phyloP scores from a whole-genome alignment of 2,797 vertebrate genomes.

The Miichthys miiuy region DNA sequence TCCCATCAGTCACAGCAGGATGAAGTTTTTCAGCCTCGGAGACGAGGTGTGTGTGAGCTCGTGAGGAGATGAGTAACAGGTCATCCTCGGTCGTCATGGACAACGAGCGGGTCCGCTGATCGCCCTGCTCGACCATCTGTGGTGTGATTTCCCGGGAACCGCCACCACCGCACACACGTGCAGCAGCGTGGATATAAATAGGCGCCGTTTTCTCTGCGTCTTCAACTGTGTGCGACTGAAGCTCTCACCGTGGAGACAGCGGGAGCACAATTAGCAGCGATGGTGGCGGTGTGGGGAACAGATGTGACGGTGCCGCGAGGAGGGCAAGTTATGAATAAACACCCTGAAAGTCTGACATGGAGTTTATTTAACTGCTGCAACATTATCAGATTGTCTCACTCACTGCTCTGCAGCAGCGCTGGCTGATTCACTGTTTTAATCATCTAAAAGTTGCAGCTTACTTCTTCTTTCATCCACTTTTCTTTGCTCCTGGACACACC shows the following conservation, averaged over 20 bases:
- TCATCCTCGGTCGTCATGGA: constrained; percentile 23
- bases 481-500: neutral
- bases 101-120: neutral
- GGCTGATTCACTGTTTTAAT: constrained; percentile 7
- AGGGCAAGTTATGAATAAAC: neutral
- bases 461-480: neutral
- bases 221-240: constrained; percentile 3
- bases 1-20: constrained; percentile 64
- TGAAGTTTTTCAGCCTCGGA: constrained; percentile 39
- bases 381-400: neutral
- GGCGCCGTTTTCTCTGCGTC: neutral
- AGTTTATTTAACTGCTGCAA: neutral
- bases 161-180: neutral
- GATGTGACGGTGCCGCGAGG: constrained; percentile 11
- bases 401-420: neutral
- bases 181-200: constrained; percentile 27
- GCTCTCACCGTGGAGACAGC: constrained; percentile 2
- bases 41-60: neutral
- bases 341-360: neutral
- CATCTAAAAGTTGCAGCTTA: neutral
- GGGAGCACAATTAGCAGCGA: constrained; percentile 13
- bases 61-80: constrained; percentile 21
- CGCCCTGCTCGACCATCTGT: neutral
- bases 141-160: constrained; percentile 12
- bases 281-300: constrained; percentile 28